phyloP scores from a whole-genome alignment of 1,140 invertebrate species.

The Drosophila quadrilineata region DNA sequence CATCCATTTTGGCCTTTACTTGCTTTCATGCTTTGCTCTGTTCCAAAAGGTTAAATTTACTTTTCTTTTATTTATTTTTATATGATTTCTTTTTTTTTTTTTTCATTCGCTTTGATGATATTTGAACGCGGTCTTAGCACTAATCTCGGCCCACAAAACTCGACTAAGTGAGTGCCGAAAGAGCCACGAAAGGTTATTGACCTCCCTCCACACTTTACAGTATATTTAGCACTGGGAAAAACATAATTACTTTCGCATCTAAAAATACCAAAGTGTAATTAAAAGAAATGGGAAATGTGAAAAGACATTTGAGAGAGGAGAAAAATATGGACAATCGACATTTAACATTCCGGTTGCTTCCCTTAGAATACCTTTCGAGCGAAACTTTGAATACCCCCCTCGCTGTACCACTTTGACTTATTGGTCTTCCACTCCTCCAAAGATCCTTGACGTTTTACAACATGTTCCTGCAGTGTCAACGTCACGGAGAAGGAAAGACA shows the following conservation, averaged over 20 bases:
- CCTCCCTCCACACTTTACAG: too few relatives aligned
- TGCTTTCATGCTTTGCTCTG: background rate
- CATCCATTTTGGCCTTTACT: background rate
- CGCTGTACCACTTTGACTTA: background rate
- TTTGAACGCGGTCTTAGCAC: background rate
- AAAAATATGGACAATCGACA: too few relatives aligned
- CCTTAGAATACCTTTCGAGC: too few relatives aligned
- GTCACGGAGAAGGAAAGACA: slow-evolving; percentile 9
- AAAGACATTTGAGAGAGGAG: too few relatives aligned
- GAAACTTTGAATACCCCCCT: background rate
- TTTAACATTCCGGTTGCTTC: too few relatives aligned
- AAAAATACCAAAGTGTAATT: too few relatives aligned
- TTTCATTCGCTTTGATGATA: slow-evolving; percentile 11
- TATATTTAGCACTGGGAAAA: background rate
- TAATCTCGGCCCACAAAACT: background rate
- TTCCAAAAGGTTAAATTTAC: background rate
- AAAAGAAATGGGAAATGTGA: too few relatives aligned
- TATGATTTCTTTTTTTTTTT: background rate
- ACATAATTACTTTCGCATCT: background rate
- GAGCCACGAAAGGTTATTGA: background rate
- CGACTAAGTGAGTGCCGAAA: background rate
- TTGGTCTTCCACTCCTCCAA: slow-evolving; percentile 22
- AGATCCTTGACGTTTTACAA: slow-evolving; percentile 17
- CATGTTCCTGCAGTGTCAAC: slow-evolving; percentile 15
- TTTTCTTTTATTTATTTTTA: background rate